These are phyloP conservation scores for Syrrhaptes paradoxus DNA, from an alignment of 2,113 vertebrate species.

Conservation along the genomic window DNA sequence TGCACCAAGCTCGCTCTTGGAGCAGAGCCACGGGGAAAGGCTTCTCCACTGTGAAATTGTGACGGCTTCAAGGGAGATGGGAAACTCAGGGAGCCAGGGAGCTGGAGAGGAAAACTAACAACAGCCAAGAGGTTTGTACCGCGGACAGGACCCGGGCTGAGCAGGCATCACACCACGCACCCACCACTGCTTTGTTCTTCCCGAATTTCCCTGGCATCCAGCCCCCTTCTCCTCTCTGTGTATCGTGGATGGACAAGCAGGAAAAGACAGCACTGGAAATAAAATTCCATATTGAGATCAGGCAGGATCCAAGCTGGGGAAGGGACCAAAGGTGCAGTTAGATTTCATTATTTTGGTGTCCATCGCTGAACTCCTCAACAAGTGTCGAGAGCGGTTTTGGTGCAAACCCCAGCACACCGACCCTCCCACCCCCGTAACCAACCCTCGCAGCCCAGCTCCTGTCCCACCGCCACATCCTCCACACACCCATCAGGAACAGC, in stretches of 20 bases:
- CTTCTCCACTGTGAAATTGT: not conserved
- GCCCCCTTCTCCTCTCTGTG: not conserved
- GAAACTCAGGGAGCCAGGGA: not conserved
- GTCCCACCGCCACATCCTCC: not conserved
- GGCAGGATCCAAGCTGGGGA: not conserved
- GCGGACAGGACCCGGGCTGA: not conserved
- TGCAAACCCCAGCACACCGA: not conserved
- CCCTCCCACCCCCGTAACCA: not conserved
- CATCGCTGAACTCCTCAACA: not conserved
- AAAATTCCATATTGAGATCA: not conserved
- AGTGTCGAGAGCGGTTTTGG: not conserved
- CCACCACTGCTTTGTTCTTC: not conserved
- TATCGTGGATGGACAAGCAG: fast-evolving
- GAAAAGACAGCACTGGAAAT: not conserved
- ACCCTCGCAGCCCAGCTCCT: not conserved
- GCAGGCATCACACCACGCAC: not conserved
- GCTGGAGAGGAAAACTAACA: not conserved
- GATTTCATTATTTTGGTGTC: not conserved
- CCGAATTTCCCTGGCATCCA: not conserved
- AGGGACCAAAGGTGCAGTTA: not conserved
- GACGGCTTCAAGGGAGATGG: not conserved
- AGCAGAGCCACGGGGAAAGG: not conserved
- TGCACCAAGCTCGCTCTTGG: not conserved
- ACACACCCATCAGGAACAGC: not conserved
- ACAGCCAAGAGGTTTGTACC: not conserved